phyloP scores from a whole-genome alignment of 2,113 vertebrate genomes.

The Cranoglanis bouderius region DNA sequence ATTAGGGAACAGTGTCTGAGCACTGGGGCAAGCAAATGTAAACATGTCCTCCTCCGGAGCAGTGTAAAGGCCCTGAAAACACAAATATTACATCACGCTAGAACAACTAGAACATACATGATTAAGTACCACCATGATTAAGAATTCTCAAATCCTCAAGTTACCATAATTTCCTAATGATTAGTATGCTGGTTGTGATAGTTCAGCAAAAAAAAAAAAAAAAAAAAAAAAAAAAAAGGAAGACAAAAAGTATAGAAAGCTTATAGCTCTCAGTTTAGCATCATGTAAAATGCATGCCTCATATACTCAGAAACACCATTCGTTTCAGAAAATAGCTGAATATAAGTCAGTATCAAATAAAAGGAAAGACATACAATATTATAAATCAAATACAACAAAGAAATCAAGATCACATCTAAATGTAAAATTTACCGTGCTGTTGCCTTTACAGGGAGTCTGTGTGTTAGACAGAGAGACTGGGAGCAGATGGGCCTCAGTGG shows the following conservation, averaged over 20 bases:
- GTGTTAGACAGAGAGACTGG: slow-evolving; percentile 92
- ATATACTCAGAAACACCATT: neutral
- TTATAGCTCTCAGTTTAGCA: neutral
- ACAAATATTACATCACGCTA: neutral
- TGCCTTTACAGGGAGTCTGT: slow-evolving; percentile 74
- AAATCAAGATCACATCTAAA: neutral
- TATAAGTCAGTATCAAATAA: neutral
- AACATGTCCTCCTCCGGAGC: slow-evolving; percentile 70
- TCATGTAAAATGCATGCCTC: neutral
- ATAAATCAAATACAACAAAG: neutral
- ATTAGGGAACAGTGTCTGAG: slow-evolving; percentile 78
- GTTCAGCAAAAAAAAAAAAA: neutral
- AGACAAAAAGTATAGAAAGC: neutral
- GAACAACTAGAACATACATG: neutral
- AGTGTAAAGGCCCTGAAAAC: slow-evolving; percentile 47
- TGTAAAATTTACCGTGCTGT: slow-evolving; percentile 65
- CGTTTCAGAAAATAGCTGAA: neutral
- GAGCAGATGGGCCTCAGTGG: slow-evolving; percentile 94
- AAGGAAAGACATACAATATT: neutral
- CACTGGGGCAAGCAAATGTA: slow-evolving; percentile 76
- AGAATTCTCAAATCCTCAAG: neutral
- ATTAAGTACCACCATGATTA: neutral
- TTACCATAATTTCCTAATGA: neutral
- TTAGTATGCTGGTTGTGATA: neutral
- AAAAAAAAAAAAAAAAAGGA: too few species aligned